Percentiles rank a stretch among this genome's conserved stretches.
These are phyloP conservation scores for Leptopilina myrica DNA, from an alignment of 2,888 invertebrate genomes.

Conservation along the genomic window DNA sequence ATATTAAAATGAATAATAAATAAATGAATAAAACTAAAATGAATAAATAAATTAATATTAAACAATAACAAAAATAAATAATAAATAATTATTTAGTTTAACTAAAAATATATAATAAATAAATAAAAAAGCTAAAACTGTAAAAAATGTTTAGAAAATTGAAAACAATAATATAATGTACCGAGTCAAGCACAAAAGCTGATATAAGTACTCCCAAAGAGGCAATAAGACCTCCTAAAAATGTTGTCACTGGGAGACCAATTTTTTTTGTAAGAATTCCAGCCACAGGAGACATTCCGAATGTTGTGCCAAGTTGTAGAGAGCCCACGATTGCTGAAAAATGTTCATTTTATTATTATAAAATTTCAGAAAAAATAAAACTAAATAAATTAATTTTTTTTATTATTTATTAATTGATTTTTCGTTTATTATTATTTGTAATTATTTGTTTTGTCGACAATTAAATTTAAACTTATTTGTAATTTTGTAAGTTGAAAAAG, in stretches of 20 bases:
- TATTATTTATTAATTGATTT: too few species aligned
- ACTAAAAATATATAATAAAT: neutral
- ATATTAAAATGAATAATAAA: too few species aligned
- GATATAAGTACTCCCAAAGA: conserved; percentile 88
- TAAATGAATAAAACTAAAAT: too few species aligned
- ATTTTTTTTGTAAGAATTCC: conserved; percentile 91
- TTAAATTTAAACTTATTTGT: too few species aligned
- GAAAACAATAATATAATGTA: conserved; percentile 56
- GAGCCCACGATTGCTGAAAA: conserved; percentile 93
- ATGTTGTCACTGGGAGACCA: conserved; percentile 90
- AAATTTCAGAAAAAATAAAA: neutral
- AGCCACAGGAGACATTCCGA: conserved; percentile 91
- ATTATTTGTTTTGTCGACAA: too few species aligned
- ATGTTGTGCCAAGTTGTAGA: conserved; percentile 91
- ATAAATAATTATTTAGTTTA: neutral
- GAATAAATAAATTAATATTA: too few species aligned
- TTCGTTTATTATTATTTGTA: too few species aligned
- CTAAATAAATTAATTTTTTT: too few species aligned
- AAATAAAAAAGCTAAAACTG: neutral
- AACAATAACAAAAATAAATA: too few species aligned
- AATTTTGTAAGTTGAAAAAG: neutral
- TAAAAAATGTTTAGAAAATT: neutral
- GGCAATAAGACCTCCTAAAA: conserved; percentile 89
- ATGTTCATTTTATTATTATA: conserved; percentile 44
- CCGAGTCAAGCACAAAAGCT: conserved; percentile 83